A percentile compares a stretch with the other conserved stretches of the same genome.
Evolutionary conservation across 2,888 invertebrate species (phyloP).

Genomic region (Drosophila villosipedis): DNA sequence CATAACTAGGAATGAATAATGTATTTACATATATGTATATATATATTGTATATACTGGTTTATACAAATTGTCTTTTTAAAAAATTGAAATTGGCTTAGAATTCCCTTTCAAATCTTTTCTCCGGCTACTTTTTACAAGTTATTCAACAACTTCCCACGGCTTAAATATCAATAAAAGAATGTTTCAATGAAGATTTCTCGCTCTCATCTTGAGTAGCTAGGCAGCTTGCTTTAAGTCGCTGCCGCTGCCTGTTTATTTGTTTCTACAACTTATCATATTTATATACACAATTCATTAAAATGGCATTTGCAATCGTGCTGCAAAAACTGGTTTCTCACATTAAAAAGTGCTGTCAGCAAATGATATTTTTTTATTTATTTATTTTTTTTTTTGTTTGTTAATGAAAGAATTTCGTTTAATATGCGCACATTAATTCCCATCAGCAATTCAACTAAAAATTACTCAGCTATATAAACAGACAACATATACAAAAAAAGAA

Average conservation of each 20-base stretch:
- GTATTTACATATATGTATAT: neutral
- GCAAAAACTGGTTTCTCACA: constrained; percentile 73
- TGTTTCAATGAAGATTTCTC: constrained; percentile 8
- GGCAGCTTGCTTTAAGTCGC: constrained; percentile 17
- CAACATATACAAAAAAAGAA: neutral
- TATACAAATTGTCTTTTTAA: neutral
- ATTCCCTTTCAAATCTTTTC: neutral
- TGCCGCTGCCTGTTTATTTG: constrained; percentile 19
- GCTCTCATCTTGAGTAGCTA: constrained; percentile 32
- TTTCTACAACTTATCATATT: constrained; percentile 68
- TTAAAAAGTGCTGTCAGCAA: constrained; percentile 71
- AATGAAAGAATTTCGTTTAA: constrained; percentile 79
- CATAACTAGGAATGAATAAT: constrained; percentile 4
- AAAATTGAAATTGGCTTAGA: neutral
- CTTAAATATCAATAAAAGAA: constrained; percentile 28
- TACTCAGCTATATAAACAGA: constrained; percentile 45
- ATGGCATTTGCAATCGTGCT: constrained; percentile 73
- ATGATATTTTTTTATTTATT: constrained; percentile 23
- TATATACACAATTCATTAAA: constrained; percentile 66
- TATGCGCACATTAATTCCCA: constrained; percentile 80
- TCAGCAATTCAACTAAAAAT: constrained; percentile 74
- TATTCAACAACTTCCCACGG: constrained; percentile 27
- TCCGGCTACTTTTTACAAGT: neutral
- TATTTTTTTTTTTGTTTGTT: constrained; percentile 45
- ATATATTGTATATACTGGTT: neutral